phyloP scores from a whole-genome alignment of 64 coral and sea anemone genomes.

The Actinia equina region DNA sequence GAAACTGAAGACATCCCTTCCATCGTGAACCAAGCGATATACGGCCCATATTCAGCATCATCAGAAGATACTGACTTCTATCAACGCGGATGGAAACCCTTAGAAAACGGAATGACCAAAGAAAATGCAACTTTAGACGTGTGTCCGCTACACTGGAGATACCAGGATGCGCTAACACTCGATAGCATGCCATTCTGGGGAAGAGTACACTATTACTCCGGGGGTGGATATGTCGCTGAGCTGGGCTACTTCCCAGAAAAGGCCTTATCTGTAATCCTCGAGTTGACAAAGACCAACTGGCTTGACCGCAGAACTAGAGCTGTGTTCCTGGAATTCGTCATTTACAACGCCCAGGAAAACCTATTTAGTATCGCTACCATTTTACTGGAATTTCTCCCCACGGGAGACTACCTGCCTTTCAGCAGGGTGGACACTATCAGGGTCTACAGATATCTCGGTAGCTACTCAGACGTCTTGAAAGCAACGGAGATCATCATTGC shows the following conservation, averaged over 20 bases:
- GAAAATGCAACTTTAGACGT: constrained; percentile 28
- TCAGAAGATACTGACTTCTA: constrained; percentile 65
- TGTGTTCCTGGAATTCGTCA: constrained; percentile 53
- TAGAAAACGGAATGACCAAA: constrained; percentile 36
- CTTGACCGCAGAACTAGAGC: constrained; percentile 58
- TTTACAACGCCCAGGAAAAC: constrained; percentile 75
- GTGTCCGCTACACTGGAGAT: constrained; percentile 73
- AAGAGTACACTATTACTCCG: constrained; percentile 46
- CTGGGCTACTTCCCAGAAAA: constrained; percentile 69
- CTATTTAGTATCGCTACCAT: constrained; percentile 50
- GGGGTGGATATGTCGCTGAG: constrained; percentile 88
- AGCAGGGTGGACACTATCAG: constrained; percentile 68
- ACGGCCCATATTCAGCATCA: not conserved
- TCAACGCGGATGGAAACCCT: constrained; percentile 66
- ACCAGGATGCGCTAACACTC: constrained; percentile 37
- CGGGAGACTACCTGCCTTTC: constrained; percentile 44
- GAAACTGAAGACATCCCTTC: not conserved
- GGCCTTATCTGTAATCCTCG: constrained; percentile 44
- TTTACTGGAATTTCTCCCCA: constrained; percentile 52
- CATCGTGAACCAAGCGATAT: not conserved
- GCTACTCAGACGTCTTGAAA: constrained; percentile 28
- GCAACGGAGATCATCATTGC: constrained; percentile 64
- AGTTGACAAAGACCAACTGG: constrained; percentile 41
- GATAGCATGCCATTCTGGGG: constrained; percentile 69
- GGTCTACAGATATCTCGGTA: constrained; percentile 58